These are phyloP conservation scores for Protonibea diacanthus DNA, from an alignment of 2,797 vertebrate genomes.

Conservation along the genomic window DNA sequence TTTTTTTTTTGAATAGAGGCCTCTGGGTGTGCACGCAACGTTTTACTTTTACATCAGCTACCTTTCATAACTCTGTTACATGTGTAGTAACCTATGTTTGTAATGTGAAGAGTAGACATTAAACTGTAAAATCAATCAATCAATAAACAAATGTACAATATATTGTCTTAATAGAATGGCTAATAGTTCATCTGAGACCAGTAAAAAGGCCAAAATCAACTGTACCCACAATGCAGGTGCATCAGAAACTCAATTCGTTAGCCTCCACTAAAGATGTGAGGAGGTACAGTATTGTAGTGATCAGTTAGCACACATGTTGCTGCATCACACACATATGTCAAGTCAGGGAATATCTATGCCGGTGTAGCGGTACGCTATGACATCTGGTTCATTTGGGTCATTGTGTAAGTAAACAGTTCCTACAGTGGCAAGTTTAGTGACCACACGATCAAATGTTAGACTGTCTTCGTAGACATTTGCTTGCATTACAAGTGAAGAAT, in stretches of 20 bases:
- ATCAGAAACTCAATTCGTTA: not conserved
- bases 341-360: too few species aligned
- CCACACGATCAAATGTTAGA: too few species aligned
- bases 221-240: conserved; percentile 12
- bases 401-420: too few species aligned
- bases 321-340: too few species aligned
- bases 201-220: conserved; percentile 12
- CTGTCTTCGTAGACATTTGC: too few species aligned
- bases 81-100: not conserved
- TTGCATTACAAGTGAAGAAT: too few species aligned
- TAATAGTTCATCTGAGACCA: not conserved
- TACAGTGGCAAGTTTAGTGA: too few species aligned
- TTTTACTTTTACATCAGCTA: conserved; percentile 30
- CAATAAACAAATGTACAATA: conserved; percentile 16
- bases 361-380: too few species aligned
- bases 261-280: too few species aligned
- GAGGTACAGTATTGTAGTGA: too few species aligned
- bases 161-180: not conserved
- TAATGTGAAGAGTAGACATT: conserved; percentile 8
- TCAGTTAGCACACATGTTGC: too few species aligned
- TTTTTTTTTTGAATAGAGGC: conserved; percentile 10
- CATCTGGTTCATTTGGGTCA: too few species aligned
- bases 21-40: not conserved
- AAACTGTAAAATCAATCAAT: not conserved
- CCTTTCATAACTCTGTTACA: not conserved